Evolutionary conservation across 2,888 invertebrate genomes (phyloP).

Genomic region (Nasonovia ribisnigri): DNA sequence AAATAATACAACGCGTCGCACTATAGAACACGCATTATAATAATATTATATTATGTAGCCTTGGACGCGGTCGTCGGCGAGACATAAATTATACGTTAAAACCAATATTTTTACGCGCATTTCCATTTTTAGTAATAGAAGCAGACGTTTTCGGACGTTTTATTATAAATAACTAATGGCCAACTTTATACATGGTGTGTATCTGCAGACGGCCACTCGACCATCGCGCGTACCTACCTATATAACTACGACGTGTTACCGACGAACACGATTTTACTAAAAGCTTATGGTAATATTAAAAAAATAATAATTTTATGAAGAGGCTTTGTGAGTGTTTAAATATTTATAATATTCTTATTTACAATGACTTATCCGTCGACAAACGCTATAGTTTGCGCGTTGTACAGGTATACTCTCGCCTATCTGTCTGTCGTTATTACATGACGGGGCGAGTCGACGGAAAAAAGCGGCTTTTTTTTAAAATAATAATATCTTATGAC

Average conservation of each 20-base stretch:
- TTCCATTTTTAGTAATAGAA: slow-evolving; percentile 32
- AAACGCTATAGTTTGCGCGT: not conserved
- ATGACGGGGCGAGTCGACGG: not conserved
- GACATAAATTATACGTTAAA: slow-evolving; percentile 32
- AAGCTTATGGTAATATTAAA: slow-evolving; percentile 50
- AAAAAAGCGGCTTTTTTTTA: not conserved
- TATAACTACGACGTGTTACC: not conserved
- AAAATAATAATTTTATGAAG: not conserved
- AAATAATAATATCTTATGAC: not conserved
- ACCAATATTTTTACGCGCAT: slow-evolving; percentile 14
- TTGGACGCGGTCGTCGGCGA: not conserved
- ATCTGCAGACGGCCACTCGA: not conserved
- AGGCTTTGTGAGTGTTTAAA: not conserved
- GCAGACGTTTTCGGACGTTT: not conserved
- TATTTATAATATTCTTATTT: not conserved
- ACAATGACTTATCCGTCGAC: not conserved
- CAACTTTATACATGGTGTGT: not conserved
- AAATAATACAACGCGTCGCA: not conserved
- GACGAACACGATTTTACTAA: slow-evolving; percentile 29
- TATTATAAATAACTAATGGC: not conserved
- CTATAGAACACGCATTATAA: not conserved
- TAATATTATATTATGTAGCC: not conserved
- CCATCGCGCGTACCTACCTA: not conserved
- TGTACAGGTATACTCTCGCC: not conserved
- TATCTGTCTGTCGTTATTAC: not conserved